Evolutionary conservation across 2,888 invertebrate species (phyloP), one percentile per base, ranked within the genome.

Genomic region (Netelia inedita): DNA sequence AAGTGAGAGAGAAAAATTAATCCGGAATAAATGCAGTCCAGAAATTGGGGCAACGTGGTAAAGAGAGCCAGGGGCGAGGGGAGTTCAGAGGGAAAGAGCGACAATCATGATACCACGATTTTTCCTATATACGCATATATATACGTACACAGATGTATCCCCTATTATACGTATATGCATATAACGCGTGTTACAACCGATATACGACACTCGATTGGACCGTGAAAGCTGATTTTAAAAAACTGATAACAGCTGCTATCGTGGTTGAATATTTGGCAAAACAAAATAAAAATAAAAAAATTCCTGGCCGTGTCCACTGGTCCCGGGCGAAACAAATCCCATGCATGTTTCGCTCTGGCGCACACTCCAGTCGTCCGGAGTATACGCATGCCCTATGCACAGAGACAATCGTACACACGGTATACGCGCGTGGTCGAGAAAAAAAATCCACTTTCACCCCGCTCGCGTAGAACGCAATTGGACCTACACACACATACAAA

Each of bases 191-290:
- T 28, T 61, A 28, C 21, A 14, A 28, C 61, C 3, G 11, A 61
- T 61, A 28, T 61, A 28, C 16, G 23, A 43, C 10, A 19, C 50
- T 55, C 35, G 71, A 72, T 69, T 65, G 55, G 19, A 79, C 50
- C n/a, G 59, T 61, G 46, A 72, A 82, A 72, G 66, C 57, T 72
- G 75, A 82, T 75, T 63, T 71, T 55, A 10, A 35, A 35, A 53
- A 53, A 81, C 75, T 71, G 81, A 82, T 76, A 81, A 76, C 81
- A 81, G 81, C 74, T 81, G 81, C 55, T 69, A 75, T 57, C 75
- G 43, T 35, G 57, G 43, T 65, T 35, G 82, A 71, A 76, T 65
- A 82, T 75, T 76, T 66, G 63, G 69, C 55, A 11, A 35, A 76
- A 75, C 57, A 76, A 75, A 82, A 81, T 35, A 80, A 73, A 61